Base-by-base conservation (phyloP, 2,888 invertebrate genomes). In the Andricus curvator region DNA sequence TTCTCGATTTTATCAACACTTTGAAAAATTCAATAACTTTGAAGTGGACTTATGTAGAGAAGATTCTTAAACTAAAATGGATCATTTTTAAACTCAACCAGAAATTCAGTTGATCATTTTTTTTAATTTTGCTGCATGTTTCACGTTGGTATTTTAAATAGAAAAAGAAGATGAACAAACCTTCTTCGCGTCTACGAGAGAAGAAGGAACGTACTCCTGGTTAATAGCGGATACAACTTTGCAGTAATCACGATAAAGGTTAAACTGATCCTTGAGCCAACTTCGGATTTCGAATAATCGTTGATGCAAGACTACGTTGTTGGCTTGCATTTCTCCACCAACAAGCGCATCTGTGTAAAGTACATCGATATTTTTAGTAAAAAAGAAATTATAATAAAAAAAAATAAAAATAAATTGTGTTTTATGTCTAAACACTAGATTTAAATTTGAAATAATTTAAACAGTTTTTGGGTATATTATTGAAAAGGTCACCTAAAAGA, bases 211-310 rank as follows among this genome's bases (percentile, higher is more conserved):
- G 44, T 84, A 84, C 4, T 78, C 60, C 4, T 48, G 78, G 80
- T 84, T 82, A 77, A 84, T 78, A 62, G 78, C 80, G 15, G 60
- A 76, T 22, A 83, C 84, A 70, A 81, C 33, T 48, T 25, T 25
- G 64, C 80, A 60, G 11, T 80, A 78, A 41, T 74, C 78, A 41
- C 82, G 83, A 67, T 84, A 84, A 56, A 80, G 51, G 77, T 83
- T 79, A 25, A 83, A 80, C 41, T 83, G 83, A 9, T 15, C 77
- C 78, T 84, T 83, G 4, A 84, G 56, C 83, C 83, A 83, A 29
- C 81, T 80, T 44, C 65, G 83, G 64, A 83, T 83, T 67, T 82
- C 77, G 62, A 83, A 66, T 56, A 84, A 70, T 48, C 68, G 81
- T 66, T 80, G 64, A 62, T 80, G 80, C 33, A 84, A 74, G 37